Evolutionary conservation across 2,888 invertebrate species (phyloP), one percentile per base, ranked within the genome.

Genomic region (Dicranocentrus wangi): DNA sequence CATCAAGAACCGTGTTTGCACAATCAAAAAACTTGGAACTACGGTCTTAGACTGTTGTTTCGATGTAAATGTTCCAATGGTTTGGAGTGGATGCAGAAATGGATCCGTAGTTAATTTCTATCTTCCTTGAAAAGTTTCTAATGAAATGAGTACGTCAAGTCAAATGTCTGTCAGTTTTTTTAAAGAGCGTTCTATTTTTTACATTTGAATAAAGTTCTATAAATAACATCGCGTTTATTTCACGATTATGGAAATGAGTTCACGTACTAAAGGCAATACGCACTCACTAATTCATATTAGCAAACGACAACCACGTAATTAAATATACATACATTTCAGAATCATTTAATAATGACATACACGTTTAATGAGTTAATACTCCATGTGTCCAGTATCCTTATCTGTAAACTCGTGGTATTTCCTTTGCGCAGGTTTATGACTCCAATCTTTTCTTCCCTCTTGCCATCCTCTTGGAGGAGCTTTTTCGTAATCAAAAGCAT

Each of bases 381-480:
- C 85, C 72, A 92, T 92, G 90, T 94, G 93, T 0, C 94, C 93
- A 84, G 92, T 90, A 88, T 92, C 91, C 87, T 93, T 91, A 87
- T 93, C 90, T 87, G 93, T 93, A 90, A 93, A 93, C 27, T 94
- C 93, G 87, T 95, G 93, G 87, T 93, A 95, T 87, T 94, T 94
- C 7, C 93, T 92, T 85, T 94, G 94, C 0, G 93, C 93, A 83
- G 93, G 92, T 88, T 92, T 92, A 86, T 94, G 93, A 13, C 94
- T 92, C 85, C 94, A 95, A 88, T 96, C 96, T 90, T 93, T 93
- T 87, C 91, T 93, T 83, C 93, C 94, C 87, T 95, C 94, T 87
- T 94, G 92, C 91, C 93, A 93, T 8, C 96, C 96, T 89, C 96
- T 91, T 1, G 92, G 91, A 3, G 93, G 94, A 70, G 95, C 94